These are phyloP conservation scores for Aegotheles bennettii DNA, from an alignment of 2,113 vertebrate genomes.

Conservation along the genomic window DNA sequence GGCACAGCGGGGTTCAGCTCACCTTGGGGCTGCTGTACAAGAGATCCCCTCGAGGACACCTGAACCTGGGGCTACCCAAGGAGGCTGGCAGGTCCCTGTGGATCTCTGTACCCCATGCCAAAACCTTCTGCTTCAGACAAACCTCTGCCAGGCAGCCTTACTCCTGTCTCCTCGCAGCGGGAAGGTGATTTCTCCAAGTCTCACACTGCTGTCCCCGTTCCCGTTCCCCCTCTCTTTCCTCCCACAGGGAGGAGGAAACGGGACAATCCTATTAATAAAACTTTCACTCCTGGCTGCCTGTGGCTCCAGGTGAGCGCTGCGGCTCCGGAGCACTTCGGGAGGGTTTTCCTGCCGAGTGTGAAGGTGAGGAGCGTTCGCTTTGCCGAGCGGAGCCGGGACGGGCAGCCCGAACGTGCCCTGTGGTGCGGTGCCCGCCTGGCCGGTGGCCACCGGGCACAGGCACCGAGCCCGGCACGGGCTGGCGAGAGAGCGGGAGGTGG, in stretches of 20 bases:
- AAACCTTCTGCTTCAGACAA: not conserved
- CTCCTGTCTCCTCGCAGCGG: rapidly evolving
- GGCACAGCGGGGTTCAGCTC: rapidly evolving
- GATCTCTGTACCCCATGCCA: not conserved
- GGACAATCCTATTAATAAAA: not conserved
- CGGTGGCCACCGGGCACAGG: not conserved
- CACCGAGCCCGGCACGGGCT: rapidly evolving
- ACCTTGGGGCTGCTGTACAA: not conserved
- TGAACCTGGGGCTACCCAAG: not conserved
- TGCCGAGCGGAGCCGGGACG: rapidly evolving
- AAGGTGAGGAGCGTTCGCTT: rapidly evolving
- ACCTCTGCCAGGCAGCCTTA: not conserved
- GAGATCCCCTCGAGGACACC: not conserved
- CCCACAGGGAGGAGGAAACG: not conserved
- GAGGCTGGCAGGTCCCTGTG: rapidly evolving
- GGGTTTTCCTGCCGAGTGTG: not conserved
- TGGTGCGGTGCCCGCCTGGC: not conserved
- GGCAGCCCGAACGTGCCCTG: rapidly evolving
- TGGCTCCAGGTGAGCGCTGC: rapidly evolving
- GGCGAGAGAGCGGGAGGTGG: rapidly evolving
- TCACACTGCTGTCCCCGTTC: not conserved
- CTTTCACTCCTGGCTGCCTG: not conserved
- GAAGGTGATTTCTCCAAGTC: not conserved
- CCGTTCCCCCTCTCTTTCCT: not conserved
- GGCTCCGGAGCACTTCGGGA: rapidly evolving